A percentile compares a stretch with the other conserved stretches of the same genome.
Conservation (phyloP, 2,888 invertebrate species). For the Octodonta nipae region DNA sequence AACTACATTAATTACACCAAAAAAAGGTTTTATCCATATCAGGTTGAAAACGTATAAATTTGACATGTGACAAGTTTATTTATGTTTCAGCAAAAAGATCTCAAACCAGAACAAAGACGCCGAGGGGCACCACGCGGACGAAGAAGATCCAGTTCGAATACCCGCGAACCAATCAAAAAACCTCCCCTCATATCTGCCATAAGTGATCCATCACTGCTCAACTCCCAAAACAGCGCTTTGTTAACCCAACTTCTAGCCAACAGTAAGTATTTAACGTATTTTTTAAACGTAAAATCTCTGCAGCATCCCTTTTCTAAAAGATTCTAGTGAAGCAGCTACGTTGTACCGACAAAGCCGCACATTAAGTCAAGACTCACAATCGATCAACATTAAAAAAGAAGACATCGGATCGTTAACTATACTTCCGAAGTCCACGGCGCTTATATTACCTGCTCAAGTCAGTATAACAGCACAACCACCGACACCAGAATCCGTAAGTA, state of each 20-base stretch:
- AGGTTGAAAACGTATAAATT: no score
- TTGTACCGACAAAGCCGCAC: slow-evolving; percentile 19
- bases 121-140: slow-evolving; percentile 28
- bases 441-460: slow-evolving; percentile 37
- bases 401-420: not conserved
- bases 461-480: slow-evolving; percentile 34
- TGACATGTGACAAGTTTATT: not conserved
- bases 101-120: slow-evolving; percentile 17
- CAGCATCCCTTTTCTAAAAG: slow-evolving; percentile 10
- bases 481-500: slow-evolving; percentile 19
- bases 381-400: slow-evolving; percentile 22
- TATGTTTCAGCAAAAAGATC: slow-evolving; percentile 16
- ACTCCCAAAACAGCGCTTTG: slow-evolving; percentile 46
- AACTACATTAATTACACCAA: no score
- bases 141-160: slow-evolving; percentile 42
- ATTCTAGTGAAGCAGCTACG: slow-evolving; percentile 13
- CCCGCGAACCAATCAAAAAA: slow-evolving; percentile 37
- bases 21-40: no score
- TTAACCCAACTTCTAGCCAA: slow-evolving; percentile 64
- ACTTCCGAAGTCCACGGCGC: slow-evolving; percentile 37
- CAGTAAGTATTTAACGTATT: slow-evolving; percentile 6
- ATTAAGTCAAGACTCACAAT: slow-evolving; percentile 31
- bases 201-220: slow-evolving; percentile 59
- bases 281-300: no score
- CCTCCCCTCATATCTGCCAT: slow-evolving; percentile 58